These are phyloP conservation scores for Cancer borealis DNA, from an alignment of 2,888 invertebrate species.

Conservation along the genomic window DNA sequence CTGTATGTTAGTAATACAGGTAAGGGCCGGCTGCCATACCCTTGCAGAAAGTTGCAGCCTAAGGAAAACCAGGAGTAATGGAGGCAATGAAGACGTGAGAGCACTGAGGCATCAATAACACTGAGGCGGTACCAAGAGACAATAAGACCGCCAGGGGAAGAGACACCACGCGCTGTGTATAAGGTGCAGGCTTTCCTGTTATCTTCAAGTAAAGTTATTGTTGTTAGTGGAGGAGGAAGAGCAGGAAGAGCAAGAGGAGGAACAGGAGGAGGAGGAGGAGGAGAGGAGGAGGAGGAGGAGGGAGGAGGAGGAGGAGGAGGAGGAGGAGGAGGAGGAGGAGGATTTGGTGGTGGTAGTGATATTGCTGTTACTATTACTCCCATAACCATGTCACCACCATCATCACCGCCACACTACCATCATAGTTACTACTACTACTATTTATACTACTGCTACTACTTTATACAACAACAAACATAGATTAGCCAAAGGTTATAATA, in stretches of 20 bases:
- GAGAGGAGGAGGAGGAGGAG: too few relatives aligned
- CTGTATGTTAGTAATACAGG: not conserved
- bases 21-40: too few relatives aligned
- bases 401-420: not conserved
- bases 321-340: not conserved
- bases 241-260: too few relatives aligned
- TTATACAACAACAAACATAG: not conserved
- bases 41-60: not conserved
- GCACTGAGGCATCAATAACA: not conserved
- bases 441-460: too few relatives aligned
- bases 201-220: not conserved
- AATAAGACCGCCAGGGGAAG: not conserved
- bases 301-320: not conserved
- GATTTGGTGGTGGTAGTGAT: not conserved
- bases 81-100: not conserved
- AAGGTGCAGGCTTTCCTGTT: not conserved
- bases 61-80: not conserved
- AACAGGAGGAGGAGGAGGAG: too few relatives aligned
- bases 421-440: not conserved
- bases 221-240: not conserved
- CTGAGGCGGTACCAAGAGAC: not conserved
- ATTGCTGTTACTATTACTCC: not conserved
- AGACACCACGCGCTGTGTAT: not conserved
- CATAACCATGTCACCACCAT: too few relatives aligned
- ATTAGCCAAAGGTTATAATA: not conserved